Percentiles rank a stretch among this genome's conserved stretches.
phyloP scores from a whole-genome alignment of 2,888 invertebrate species.

The Acronicta aceris region DNA sequence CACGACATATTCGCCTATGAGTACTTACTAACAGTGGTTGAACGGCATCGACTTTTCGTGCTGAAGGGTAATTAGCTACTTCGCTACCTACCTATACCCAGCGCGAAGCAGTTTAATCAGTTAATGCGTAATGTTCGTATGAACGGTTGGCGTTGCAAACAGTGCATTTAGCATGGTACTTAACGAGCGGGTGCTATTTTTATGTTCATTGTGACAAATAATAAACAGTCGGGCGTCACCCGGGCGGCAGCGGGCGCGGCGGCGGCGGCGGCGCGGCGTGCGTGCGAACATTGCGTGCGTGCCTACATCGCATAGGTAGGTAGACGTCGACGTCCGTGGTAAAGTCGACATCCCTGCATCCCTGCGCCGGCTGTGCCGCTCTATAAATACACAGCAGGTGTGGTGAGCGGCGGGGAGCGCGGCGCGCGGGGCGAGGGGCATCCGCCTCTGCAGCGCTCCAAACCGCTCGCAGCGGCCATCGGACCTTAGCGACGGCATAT shows the following conservation, averaged over 20 bases:
- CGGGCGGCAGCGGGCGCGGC: conserved; percentile 65
- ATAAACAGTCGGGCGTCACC: conserved; percentile 75
- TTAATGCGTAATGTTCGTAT: conserved; percentile 39
- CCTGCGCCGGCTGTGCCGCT: conserved; percentile 80
- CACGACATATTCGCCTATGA: conserved; percentile 5
- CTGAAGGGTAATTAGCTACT: conserved; percentile 29
- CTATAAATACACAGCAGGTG: conserved; percentile 89
- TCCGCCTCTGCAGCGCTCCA: conserved; percentile 87
- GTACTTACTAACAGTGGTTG: background rate
- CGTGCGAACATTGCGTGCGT: conserved; percentile 65
- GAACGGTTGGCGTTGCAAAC: conserved; percentile 55
- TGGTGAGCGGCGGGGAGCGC: conserved; percentile 75
- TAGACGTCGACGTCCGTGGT: conserved; percentile 76
- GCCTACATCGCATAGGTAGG: conserved; percentile 64
- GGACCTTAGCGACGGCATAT: conserved; percentile 90
- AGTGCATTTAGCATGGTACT: conserved; percentile 60
- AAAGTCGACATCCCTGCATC: conserved; percentile 85
- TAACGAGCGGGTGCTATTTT: conserved; percentile 77
- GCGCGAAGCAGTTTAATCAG: conserved; percentile 31
- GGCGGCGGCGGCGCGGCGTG: conserved; percentile 57
- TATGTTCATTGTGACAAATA: conserved; percentile 80
- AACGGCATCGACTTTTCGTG: conserved; percentile 23
- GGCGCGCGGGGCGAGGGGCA: conserved; percentile 80
- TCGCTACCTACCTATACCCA: conserved; percentile 8
- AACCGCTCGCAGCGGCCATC: conserved; percentile 87